Base-by-base conservation (phyloP, 2,888 invertebrate genomes). In the Cistogaster globosa region DNA sequence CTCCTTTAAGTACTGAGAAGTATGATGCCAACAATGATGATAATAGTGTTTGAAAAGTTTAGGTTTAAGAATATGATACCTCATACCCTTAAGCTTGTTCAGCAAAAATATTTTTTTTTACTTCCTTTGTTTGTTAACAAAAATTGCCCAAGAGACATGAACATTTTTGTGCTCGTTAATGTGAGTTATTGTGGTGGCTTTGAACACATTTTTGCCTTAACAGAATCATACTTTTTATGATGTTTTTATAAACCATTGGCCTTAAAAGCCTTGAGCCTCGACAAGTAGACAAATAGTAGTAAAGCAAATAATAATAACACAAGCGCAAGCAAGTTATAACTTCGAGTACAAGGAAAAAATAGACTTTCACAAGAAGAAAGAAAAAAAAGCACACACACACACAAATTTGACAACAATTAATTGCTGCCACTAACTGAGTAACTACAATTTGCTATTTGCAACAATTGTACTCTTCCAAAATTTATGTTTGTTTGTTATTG, bases 371-470 rank as follows among this genome's bases (percentile, higher is more conserved):
- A 22, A 16, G 5, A 51, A 18, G n/a, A 51, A 2, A 12, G 12
- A 1, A 81, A n/a, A 53, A 22, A 5, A 32, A 5, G 6, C 6
- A 32, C 4, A 32, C 2, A 32, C 2, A 32, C 2, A 32, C 6
- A 32, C 32, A 32, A 32, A 62, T 45, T 79, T 83, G 79, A 76
- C 78, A 79, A n/a, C 74, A 69, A 85, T 78, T 81, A 85, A 81
- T 85, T 81, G 81, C 74, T 74, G 81, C 78, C 75, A 57, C 48
- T 69, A 57, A 48, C 62, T 57, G 26, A 58, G 42, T 22, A 60
- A 57, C 53, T 55, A 60, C 55, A 55, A 48, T 55, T 75, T 74
- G 20, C 55, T 42, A 45, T 20, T 57, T 65, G 42, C 26, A 63
- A 53, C 36, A 42, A 65, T 67, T 62, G 57, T 58, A 36, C 0